These are phyloP conservation scores for Morone chrysops DNA, from an alignment of 2,113 vertebrate species.

Conservation along the genomic window DNA sequence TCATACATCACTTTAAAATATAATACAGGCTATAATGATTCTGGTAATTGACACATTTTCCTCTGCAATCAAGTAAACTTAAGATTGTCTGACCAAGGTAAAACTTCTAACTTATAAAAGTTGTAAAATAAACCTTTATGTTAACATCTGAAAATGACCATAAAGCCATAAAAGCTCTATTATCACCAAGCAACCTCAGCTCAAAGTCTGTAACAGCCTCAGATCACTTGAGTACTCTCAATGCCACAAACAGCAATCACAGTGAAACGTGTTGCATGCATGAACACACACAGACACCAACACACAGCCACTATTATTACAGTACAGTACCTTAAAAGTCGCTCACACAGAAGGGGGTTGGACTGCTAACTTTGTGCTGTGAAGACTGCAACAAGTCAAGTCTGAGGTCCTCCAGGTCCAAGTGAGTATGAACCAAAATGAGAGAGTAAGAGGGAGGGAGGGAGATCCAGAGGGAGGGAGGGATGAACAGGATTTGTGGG, in stretches of 20 bases:
- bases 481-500: conserved; percentile 46
- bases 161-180: conserved; percentile 7
- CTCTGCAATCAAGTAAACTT: not conserved
- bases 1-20: not conserved
- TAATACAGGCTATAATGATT: no score
- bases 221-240: not conserved
- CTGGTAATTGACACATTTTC: not conserved
- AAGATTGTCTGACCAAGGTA: not conserved
- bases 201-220: conserved; percentile 1
- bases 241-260: not conserved
- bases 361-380: conserved; percentile 19
- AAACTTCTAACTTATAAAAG: not conserved
- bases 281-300: not conserved
- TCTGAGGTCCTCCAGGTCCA: conserved; percentile 29
- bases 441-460: conserved; percentile 2
- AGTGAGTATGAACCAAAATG: conserved; percentile 35
- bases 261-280: not conserved
- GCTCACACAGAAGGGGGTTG: conserved; percentile 14
- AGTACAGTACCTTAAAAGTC: conserved; percentile 57
- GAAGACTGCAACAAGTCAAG: conserved; percentile 50
- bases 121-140: not conserved
- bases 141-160: not conserved
- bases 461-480: not conserved
- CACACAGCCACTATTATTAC: not conserved
- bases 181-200: not conserved